These are phyloP conservation scores for Cantharis nigra DNA, from an alignment of 2,888 invertebrate species.

Conservation along the genomic window DNA sequence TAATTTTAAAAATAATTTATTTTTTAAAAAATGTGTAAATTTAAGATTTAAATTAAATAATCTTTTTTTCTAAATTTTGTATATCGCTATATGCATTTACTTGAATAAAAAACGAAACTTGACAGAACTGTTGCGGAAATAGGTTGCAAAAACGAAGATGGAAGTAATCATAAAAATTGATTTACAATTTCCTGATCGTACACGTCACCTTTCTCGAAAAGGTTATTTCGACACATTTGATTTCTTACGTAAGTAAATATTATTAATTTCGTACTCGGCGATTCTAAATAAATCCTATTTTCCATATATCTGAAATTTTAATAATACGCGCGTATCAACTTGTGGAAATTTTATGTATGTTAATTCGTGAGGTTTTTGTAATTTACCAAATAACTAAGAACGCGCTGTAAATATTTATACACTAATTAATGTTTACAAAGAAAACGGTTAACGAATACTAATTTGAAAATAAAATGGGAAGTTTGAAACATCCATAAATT, in stretches of 20 bases:
- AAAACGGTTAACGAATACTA: background rate
- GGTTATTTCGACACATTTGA: background rate
- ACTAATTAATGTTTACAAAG: background rate
- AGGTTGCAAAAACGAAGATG: background rate
- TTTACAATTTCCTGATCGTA: slow-evolving; percentile 1
- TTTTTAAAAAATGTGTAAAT: background rate
- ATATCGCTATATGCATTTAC: background rate
- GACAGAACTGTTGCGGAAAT: background rate
- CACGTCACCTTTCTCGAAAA: background rate
- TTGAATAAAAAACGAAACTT: background rate
- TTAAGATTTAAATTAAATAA: background rate
- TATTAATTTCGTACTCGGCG: background rate
- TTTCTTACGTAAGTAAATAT: background rate
- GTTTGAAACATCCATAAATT: background rate
- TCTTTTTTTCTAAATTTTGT: background rate
- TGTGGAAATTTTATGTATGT: background rate
- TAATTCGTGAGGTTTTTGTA: background rate
- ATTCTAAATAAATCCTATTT: background rate
- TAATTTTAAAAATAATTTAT: background rate
- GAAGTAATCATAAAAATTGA: slow-evolving; percentile 1
- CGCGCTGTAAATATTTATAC: background rate
- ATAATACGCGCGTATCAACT: background rate
- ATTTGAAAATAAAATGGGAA: background rate
- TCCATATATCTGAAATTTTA: background rate
- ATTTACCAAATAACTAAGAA: background rate